These are phyloP conservation scores for Hippocampus kuda DNA, from an alignment of 2,797 vertebrate genomes.

Conservation along the genomic window DNA sequence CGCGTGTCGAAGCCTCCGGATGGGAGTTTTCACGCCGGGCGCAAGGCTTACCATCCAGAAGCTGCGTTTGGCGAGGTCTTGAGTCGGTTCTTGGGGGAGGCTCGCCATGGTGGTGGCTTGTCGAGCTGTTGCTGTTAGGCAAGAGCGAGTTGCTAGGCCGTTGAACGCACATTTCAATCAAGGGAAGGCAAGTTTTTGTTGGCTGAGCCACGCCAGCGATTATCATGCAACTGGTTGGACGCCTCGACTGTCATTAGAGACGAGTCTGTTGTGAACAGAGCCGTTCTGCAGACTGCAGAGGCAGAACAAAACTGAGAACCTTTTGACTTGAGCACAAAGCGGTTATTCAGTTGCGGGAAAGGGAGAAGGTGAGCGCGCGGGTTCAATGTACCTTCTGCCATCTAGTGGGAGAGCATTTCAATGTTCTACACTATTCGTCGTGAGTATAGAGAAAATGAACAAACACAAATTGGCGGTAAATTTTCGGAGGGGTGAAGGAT, in stretches of 20 bases:
- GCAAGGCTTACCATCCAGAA: slow-evolving; percentile 70
- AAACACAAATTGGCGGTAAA: too few species aligned
- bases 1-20: neutral
- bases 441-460: too few species aligned
- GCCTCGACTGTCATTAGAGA: slow-evolving; percentile 1
- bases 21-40: neutral
- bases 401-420: too few species aligned
- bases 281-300: neutral
- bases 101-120: slow-evolving; percentile 55
- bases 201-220: slow-evolving; percentile 27
- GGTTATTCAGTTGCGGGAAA: too few species aligned
- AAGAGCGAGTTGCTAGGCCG: slow-evolving; percentile 25
- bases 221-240: slow-evolving; percentile 34
- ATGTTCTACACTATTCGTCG: too few species aligned
- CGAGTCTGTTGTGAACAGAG: slow-evolving; percentile 8
- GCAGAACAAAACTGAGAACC: slow-evolving; percentile 12
- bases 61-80: slow-evolving; percentile 61
- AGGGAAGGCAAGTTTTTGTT: slow-evolving; percentile 14
- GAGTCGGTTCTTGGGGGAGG: slow-evolving; percentile 48
- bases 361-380: too few species aligned
- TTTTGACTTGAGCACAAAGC: neutral
- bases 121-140: slow-evolving; percentile 17
- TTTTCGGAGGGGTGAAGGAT: too few species aligned
- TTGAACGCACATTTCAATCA: slow-evolving; percentile 27
- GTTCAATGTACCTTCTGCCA: too few species aligned